Conservation (phyloP, 2,113 vertebrate species). For the Myanophis thanlyinensis region DNA sequence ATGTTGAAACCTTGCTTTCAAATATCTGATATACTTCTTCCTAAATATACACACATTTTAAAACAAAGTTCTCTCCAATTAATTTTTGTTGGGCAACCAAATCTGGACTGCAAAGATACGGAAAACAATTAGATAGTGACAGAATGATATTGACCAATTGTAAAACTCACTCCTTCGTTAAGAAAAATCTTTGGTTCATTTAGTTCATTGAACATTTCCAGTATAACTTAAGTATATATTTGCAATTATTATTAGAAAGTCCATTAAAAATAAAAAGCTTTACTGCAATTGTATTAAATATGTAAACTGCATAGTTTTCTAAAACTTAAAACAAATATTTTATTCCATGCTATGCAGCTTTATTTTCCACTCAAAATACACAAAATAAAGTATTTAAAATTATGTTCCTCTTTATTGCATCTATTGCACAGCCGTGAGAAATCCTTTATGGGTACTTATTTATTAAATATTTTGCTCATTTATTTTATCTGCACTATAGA, state of each 20-base stretch:
- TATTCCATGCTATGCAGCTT: conserved; percentile 20
- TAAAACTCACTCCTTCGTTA: neutral
- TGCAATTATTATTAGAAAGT: neutral
- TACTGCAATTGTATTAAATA: neutral
- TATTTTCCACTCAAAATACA: conserved; percentile 33
- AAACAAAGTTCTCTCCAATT: neutral
- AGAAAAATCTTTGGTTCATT: neutral
- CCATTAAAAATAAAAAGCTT: neutral
- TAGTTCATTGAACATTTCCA: neutral
- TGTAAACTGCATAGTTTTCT: neutral
- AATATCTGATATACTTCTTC: neutral
- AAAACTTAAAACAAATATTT: conserved; percentile 22
- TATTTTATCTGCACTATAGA: conserved; percentile 45
- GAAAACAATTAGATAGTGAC: neutral
- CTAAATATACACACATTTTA: neutral
- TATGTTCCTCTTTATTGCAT: neutral
- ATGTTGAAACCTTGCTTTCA: neutral
- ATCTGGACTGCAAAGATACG: neutral
- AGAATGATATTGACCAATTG: neutral
- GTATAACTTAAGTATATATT: neutral
- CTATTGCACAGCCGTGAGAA: neutral
- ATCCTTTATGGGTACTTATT: conserved; percentile 30
- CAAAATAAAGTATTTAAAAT: conserved; percentile 35
- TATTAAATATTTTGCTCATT: conserved; percentile 44
- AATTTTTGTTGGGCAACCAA: neutral